These are phyloP conservation scores for Struthio camelus DNA, from an alignment of 2,113 vertebrate species.

Conservation along the genomic window DNA sequence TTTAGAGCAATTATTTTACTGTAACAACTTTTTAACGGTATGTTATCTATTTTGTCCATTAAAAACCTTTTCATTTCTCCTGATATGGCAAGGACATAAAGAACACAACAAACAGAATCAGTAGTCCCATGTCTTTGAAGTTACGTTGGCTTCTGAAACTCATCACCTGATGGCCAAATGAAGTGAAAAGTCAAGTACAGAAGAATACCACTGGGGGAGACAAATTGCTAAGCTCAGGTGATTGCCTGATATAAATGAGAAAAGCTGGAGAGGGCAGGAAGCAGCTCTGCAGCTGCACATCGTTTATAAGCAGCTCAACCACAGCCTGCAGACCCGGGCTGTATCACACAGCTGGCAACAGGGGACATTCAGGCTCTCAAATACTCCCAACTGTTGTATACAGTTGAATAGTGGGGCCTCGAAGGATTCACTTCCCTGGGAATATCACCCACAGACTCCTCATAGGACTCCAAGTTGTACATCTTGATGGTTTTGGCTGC, in stretches of 20 bases:
- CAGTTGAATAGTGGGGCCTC: too few species aligned
- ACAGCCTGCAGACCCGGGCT: rapidly evolving
- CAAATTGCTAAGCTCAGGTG: neutral
- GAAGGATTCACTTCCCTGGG: too few species aligned
- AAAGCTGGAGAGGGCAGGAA: neutral
- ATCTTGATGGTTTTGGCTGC: neutral
- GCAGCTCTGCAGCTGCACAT: neutral
- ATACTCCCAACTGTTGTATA: too few species aligned
- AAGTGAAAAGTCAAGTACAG: neutral
- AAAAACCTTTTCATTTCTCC: slow-evolving; percentile 3
- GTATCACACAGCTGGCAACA: too few species aligned
- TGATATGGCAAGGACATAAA: neutral
- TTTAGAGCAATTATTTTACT: slow-evolving; percentile 30
- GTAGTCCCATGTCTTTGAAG: neutral
- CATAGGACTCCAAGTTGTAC: rapidly evolving
- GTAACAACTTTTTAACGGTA: slow-evolving; percentile 5
- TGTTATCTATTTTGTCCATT: slow-evolving; percentile 11
- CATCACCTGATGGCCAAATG: neutral
- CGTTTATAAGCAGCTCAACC: neutral
- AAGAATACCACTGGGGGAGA: neutral
- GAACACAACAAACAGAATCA: neutral
- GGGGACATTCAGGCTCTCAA: too few species aligned
- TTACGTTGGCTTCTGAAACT: neutral
- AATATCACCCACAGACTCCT: neutral
- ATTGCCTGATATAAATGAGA: neutral